Evolutionary conservation across 2,113 vertebrate species (phyloP).

Genomic region (Eulemur rufifrons): DNA sequence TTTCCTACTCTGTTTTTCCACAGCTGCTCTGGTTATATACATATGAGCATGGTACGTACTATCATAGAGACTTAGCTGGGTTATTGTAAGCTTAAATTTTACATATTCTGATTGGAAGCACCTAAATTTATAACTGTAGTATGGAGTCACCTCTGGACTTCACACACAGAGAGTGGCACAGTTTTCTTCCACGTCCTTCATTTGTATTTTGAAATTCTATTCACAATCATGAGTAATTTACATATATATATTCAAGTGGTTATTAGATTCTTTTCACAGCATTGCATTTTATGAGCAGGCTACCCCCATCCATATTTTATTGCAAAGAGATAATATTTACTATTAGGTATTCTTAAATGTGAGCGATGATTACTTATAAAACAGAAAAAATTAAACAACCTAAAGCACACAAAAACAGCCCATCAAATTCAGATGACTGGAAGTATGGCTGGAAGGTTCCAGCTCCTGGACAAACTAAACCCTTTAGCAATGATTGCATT

Average conservation of each 20-base stretch:
- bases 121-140: background rate
- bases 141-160: background rate
- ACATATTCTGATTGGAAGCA: background rate
- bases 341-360: slow-evolving; percentile 57
- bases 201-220: slow-evolving; percentile 35
- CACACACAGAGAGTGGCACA: background rate
- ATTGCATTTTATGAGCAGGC: slow-evolving; percentile 46
- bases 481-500: slow-evolving; percentile 51
- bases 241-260: slow-evolving; percentile 31
- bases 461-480: slow-evolving; percentile 34
- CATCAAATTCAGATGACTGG: background rate
- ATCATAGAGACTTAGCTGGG: background rate
- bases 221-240: background rate
- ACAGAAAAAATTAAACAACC: slow-evolving; percentile 14
- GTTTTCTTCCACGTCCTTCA: slow-evolving; percentile 22
- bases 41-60: background rate
- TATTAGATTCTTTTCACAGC: slow-evolving; percentile 47
- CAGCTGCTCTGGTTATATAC: background rate
- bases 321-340: slow-evolving; percentile 35
- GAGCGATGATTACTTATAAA: slow-evolving; percentile 54
- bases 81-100: background rate
- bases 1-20: background rate
- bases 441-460: slow-evolving; percentile 47
- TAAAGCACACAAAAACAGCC: background rate
- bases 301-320: slow-evolving; percentile 57